These are phyloP conservation scores for Strigops habroptila DNA, from an alignment of 2,113 vertebrate genomes.

Conservation along the genomic window DNA sequence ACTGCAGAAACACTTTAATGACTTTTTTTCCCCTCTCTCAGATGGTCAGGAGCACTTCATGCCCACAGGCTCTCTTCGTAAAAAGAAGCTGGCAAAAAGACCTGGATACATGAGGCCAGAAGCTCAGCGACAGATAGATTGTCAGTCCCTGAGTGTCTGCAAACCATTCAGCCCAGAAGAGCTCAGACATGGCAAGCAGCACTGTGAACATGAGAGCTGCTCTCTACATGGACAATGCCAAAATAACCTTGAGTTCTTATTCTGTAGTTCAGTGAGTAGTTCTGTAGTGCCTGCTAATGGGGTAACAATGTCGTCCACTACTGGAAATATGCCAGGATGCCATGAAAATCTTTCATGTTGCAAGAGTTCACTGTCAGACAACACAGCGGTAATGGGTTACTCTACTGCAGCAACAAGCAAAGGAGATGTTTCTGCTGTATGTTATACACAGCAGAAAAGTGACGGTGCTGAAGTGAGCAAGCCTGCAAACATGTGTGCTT, in stretches of 20 bases:
- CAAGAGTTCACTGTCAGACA: not conserved
- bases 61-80: conserved; percentile 17
- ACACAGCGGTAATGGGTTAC: not conserved
- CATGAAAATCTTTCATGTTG: not conserved
- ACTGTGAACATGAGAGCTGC: not conserved
- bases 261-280: not conserved
- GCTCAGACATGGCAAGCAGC: not conserved
- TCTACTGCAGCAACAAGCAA: not conserved
- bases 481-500: not conserved
- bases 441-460: not conserved
- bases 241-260: not conserved
- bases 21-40: conserved; percentile 38
- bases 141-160: not conserved
- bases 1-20: not conserved
- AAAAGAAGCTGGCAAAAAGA: conserved; percentile 74
- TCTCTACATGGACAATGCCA: not conserved
- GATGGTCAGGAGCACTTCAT: conserved; percentile 32
- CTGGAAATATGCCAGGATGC: not conserved
- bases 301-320: rapidly evolving
- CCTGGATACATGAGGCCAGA: conserved; percentile 82
- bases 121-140: not conserved
- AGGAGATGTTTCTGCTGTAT: not conserved
- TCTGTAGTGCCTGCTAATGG: not conserved
- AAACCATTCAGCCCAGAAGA: not conserved
- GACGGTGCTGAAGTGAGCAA: not conserved